Percentiles rank a stretch among this genome's conserved stretches.
Conservation (phyloP, 2,113 vertebrate species). For the Hystrix cristata region DNA sequence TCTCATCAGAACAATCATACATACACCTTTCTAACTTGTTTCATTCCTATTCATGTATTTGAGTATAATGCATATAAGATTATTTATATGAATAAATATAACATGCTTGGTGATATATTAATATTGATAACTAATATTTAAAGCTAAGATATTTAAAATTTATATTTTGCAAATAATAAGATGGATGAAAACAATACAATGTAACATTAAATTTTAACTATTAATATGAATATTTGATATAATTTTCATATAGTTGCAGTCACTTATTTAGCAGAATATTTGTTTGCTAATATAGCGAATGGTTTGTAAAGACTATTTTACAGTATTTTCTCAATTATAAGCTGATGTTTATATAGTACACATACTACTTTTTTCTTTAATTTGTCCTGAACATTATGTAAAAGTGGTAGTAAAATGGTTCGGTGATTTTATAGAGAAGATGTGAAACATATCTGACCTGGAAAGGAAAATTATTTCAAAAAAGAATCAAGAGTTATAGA, state of each 20-base stretch:
- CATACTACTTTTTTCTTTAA: background rate
- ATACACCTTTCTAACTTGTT: background rate
- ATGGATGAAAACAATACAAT: background rate
- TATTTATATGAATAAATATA: background rate
- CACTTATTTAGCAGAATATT: background rate
- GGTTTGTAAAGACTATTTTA: background rate
- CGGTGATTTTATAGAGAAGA: background rate
- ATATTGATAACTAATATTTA: background rate
- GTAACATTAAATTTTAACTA: background rate
- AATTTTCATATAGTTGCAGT: background rate
- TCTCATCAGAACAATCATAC: background rate
- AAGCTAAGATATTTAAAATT: background rate
- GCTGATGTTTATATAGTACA: background rate
- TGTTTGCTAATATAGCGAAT: background rate
- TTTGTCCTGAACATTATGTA: background rate
- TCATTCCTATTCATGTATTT: background rate
- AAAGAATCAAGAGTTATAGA: background rate
- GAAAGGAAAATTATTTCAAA: background rate
- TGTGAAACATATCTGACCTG: background rate
- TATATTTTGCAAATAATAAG: background rate
- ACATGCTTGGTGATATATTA: background rate
- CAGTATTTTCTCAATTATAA: background rate
- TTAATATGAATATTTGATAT: background rate
- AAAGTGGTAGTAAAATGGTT: background rate
- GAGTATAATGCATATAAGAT: background rate